Percentiles rank a stretch among this genome's conserved stretches.
These are phyloP conservation scores for Periparus ater DNA, from an alignment of 2,797 vertebrate species.

Conservation along the genomic window DNA sequence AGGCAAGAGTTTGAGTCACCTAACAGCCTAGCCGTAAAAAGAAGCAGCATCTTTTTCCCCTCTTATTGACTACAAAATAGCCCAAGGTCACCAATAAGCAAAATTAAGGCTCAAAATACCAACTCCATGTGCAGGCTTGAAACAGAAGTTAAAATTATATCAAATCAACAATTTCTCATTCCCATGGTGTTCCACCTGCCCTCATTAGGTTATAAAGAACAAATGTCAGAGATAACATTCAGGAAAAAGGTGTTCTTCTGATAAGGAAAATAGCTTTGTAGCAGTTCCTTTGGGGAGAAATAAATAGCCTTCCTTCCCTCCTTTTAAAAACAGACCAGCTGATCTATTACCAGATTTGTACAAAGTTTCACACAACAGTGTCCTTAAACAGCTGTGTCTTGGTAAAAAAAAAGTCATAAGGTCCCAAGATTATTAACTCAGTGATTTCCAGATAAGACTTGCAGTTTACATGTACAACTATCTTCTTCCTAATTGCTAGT, in stretches of 20 bases:
- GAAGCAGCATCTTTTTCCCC: background rate
- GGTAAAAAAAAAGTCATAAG: background rate
- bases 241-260: constrained; percentile 68
- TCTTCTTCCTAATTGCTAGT: background rate
- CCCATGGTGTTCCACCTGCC: constrained; percentile 51
- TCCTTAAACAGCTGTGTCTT: background rate
- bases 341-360: constrained; percentile 44
- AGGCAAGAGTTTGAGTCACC: background rate
- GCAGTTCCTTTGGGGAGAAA: constrained; percentile 50
- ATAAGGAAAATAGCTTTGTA: constrained; percentile 60
- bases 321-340: constrained; percentile 49
- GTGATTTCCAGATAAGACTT: constrained; percentile 24
- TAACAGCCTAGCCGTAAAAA: background rate
- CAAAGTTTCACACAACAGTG: constrained; percentile 12
- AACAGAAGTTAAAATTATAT: constrained; percentile 51
- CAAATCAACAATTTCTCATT: constrained; percentile 59
- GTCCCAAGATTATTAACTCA: constrained; percentile 27
- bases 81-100: constrained; percentile 12
- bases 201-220: constrained; percentile 39
- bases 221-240: constrained; percentile 64
- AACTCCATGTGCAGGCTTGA: background rate
- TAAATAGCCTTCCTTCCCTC: constrained; percentile 61
- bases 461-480: background rate
- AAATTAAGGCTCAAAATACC: constrained; percentile 32
- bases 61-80: background rate